These are phyloP conservation scores for Kryptolebias marmoratus DNA, from an alignment of 2,113 vertebrate species.

Conservation along the genomic window DNA sequence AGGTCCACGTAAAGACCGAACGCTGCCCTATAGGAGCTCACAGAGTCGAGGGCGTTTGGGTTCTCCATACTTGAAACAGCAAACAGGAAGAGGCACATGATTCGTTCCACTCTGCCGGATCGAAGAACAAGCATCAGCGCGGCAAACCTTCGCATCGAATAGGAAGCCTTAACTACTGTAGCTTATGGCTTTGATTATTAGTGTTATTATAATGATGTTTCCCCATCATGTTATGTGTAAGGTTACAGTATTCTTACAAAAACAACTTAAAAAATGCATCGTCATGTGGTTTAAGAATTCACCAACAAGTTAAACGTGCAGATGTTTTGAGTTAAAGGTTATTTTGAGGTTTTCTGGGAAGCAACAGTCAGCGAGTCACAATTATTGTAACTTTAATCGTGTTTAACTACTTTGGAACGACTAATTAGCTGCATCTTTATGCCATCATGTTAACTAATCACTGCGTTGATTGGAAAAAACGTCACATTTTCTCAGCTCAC, in stretches of 20 bases:
- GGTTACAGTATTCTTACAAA: neutral
- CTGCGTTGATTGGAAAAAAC: too few relatives aligned
- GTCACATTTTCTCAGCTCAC: too few relatives aligned
- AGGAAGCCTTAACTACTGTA: constrained; percentile 72
- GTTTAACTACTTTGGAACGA: neutral
- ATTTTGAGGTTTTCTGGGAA: neutral
- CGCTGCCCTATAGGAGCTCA: too few relatives aligned
- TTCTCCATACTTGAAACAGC: constrained; percentile 45
- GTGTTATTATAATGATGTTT: constrained; percentile 14
- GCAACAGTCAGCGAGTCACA: neutral
- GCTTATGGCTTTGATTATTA: constrained; percentile 22
- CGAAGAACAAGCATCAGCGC: constrained; percentile 20
- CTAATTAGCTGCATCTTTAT: neutral
- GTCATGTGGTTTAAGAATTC: neutral
- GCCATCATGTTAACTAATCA: too few relatives aligned
- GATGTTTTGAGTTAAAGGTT: neutral
- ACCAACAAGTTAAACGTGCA: neutral
- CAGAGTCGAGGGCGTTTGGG: constrained; percentile 14
- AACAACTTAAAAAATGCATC: neutral
- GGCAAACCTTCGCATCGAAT: constrained; percentile 35
- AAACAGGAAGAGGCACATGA: constrained; percentile 29
- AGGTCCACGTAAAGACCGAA: neutral
- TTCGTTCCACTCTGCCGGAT: constrained; percentile 51
- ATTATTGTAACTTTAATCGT: neutral
- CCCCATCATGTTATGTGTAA: constrained; percentile 15